Conservation (phyloP, 2,888 invertebrate genomes). For the Sarcophaga caerulescens region DNA sequence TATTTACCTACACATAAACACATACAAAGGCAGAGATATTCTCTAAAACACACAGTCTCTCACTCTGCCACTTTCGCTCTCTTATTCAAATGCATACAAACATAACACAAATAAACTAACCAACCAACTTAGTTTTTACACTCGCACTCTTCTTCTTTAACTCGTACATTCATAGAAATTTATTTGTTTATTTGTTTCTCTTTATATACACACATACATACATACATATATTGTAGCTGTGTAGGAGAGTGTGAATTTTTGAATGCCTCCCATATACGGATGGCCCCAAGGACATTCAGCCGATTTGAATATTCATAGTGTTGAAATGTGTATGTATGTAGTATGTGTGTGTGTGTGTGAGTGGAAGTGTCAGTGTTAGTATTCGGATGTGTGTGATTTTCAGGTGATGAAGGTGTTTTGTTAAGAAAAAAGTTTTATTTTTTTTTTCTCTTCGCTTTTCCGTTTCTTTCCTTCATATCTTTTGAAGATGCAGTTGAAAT, state of each 20-base stretch:
- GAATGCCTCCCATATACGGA: constrained; percentile 2
- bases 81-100: neutral
- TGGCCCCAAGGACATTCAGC: constrained; percentile 30
- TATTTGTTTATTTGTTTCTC: neutral
- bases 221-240: neutral
- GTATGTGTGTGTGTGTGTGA: neutral
- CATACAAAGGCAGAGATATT: neutral
- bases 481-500: constrained; percentile 16
- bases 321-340: neutral
- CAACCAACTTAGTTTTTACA: constrained; percentile 14
- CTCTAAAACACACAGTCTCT: too few relatives aligned
- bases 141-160: neutral
- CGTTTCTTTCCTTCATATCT: neutral
- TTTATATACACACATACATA: neutral
- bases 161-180: neutral
- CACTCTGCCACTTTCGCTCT: too few relatives aligned
- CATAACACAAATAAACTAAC: neutral
- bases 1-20: constrained; percentile 32
- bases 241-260: neutral
- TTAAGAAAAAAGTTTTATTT: constrained; percentile 28
- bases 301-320: constrained; percentile 47
- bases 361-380: neutral
- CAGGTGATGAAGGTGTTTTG: constrained; percentile 45
- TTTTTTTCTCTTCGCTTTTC: neutral
- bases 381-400: constrained; percentile 5